These are phyloP conservation scores for Anabacerthia variegaticeps DNA, from an alignment of 2,797 vertebrate genomes.

Conservation along the genomic window DNA sequence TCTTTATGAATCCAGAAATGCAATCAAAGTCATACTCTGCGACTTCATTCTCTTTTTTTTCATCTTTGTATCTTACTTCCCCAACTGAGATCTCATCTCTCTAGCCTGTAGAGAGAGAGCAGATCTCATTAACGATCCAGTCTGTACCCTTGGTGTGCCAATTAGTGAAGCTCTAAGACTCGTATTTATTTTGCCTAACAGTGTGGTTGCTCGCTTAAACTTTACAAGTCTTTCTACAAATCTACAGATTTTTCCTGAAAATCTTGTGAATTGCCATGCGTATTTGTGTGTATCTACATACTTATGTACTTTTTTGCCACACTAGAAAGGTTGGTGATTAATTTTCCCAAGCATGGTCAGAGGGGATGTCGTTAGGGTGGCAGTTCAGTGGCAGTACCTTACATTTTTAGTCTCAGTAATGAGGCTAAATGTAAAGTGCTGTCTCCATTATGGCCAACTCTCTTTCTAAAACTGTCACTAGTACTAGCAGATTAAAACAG, in stretches of 20 bases:
- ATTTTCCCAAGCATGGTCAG: not conserved
- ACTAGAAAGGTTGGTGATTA: not conserved
- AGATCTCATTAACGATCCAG: not conserved
- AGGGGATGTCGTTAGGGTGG: not conserved
- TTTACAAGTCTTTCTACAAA: not conserved
- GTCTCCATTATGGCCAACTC: not conserved
- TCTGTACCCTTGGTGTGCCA: not conserved
- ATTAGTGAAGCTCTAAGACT: not conserved
- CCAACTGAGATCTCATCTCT: not conserved
- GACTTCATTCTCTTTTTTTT: not conserved
- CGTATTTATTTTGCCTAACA: not conserved
- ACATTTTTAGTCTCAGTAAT: not conserved
- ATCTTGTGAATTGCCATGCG: rapidly evolving
- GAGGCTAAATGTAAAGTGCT: not conserved
- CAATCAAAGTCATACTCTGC: not conserved
- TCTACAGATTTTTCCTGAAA: not conserved
- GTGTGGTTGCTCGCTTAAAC: not conserved
- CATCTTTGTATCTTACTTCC: not conserved
- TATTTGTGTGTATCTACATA: no score
- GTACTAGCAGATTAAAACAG: not conserved
- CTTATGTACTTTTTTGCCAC: not conserved
- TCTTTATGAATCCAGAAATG: constrained; percentile 9
- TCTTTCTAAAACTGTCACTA: not conserved
- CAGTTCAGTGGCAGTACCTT: not conserved
- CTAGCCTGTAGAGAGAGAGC: not conserved